Base-by-base conservation (phyloP, 2,797 vertebrate genomes). In the Diceros bicornis region DNA sequence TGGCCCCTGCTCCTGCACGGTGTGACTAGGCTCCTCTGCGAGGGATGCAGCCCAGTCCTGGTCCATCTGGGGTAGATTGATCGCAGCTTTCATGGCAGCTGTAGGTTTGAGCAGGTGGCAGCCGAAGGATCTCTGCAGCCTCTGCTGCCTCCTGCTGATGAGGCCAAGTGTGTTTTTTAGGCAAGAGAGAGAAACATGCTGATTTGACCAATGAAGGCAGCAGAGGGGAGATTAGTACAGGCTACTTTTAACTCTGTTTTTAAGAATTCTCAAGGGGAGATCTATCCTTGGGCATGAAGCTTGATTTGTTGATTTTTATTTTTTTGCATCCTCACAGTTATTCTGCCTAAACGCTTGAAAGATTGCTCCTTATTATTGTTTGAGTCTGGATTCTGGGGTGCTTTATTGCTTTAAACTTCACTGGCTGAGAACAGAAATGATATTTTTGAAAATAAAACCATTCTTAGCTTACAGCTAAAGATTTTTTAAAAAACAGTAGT, bases 91-190 rank as follows among this genome's bases (percentile, higher is more conserved):
- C 9, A 2, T 52, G 72, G 77, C 44, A 20, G 14, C 64, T 50
- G n/a, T 37, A 27, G 47, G 23, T 52, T 37, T 1, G 18, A 37
- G 64, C 71, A 20, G 25, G 13, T 47, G 12, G 62, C 37, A 59
- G 41, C 69, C 20, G 34, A 1, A 8, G n/a, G 59, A 10, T 92
- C n/a, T 78, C 44, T 71, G 59, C 44, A 92, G 72, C 29, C 74
- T 83, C 71, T 97, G 82, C 96, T 97, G 96, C 95, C 92, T 91
- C 89, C 96, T 97, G 62, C 95, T 96, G 95, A 32, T 78, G 52
- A 91, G 16, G 32, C 52, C 3, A 50, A 41, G 23, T 55, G 61
- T 64, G 29, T 44, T 44, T 20, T 79, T 83, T 37, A 84, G 52
- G 14, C 82, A 50, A 47, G 17, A 66, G 13, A 92, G 32, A 66